phyloP scores from a whole-genome alignment of 2,113 vertebrate genomes.

The Gnathonemus longibarbis region DNA sequence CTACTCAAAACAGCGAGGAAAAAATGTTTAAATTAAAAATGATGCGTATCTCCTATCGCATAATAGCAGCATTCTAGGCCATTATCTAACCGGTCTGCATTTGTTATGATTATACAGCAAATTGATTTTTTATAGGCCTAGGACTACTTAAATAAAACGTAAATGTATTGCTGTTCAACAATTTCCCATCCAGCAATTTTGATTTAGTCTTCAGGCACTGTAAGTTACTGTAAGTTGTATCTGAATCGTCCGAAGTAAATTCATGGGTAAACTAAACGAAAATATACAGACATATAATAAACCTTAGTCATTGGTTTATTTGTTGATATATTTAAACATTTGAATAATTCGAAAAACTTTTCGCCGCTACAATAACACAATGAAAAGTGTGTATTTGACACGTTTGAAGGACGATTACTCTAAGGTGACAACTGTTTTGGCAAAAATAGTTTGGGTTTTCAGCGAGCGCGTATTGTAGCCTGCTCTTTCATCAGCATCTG shows the following conservation, averaged over 20 bases:
- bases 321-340: background rate
- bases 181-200: background rate
- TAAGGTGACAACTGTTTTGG: conserved; percentile 36
- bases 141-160: background rate
- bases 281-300: background rate
- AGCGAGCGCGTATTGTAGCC: conserved; percentile 32
- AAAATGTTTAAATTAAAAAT: background rate
- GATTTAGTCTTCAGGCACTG: background rate
- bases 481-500: conserved; percentile 34
- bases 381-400: background rate
- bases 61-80: conserved; percentile 3
- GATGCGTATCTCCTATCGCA: background rate
- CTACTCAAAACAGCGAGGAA: conserved; percentile 25
- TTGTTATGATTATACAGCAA: background rate
- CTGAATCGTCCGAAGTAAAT: background rate
- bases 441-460: conserved; percentile 19
- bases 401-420: conserved; percentile 20
- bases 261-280: background rate
- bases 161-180: background rate
- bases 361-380: background rate
- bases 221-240: background rate
- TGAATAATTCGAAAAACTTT: conserved; percentile 6
- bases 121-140: background rate
- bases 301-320: background rate
- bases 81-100: background rate